Conservation (phyloP, 2,113 vertebrate species). For the Okapia johnstoni region DNA sequence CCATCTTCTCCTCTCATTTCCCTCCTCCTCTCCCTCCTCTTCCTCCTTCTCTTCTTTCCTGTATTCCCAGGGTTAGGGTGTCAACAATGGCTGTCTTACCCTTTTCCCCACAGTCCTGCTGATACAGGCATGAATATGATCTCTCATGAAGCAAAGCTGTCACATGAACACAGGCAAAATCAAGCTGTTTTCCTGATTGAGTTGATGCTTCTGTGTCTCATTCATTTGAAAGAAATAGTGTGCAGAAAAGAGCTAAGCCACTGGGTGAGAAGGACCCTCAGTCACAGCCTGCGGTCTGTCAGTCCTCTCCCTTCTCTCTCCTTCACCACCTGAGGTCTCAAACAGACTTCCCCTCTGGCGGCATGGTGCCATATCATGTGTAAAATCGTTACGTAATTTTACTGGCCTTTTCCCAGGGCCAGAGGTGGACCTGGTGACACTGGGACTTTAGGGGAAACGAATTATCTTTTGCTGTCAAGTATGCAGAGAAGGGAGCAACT, state of each 20-base stretch:
- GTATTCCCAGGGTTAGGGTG: neutral
- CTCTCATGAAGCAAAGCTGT: neutral
- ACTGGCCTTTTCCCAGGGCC: constrained; percentile 42
- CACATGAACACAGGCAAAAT: neutral
- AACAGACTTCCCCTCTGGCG: neutral
- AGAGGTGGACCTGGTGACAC: constrained; percentile 28
- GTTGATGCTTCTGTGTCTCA: neutral
- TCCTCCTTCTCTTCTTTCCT: neutral
- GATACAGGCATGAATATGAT: too few relatives aligned
- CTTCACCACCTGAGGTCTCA: constrained; percentile 32
- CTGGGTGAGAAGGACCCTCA: neutral
- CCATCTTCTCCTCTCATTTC: neutral
- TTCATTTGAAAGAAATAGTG: neutral
- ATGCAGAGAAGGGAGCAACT: neutral
- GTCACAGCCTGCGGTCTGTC: neutral
- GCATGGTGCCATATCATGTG: neutral
- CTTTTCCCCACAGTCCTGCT: neutral
- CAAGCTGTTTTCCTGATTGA: neutral
- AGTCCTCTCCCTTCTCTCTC: neutral
- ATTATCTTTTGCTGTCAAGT: constrained; percentile 58
- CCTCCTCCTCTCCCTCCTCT: neutral
- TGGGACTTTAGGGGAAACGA: constrained; percentile 10
- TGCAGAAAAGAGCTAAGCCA: neutral
- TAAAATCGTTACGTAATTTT: constrained; percentile 48
- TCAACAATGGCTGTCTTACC: neutral